Percentiles rank a stretch among this genome's conserved stretches.
These are phyloP conservation scores for Cephus pygmeus DNA, from an alignment of 2,888 invertebrate species.

Conservation along the genomic window DNA sequence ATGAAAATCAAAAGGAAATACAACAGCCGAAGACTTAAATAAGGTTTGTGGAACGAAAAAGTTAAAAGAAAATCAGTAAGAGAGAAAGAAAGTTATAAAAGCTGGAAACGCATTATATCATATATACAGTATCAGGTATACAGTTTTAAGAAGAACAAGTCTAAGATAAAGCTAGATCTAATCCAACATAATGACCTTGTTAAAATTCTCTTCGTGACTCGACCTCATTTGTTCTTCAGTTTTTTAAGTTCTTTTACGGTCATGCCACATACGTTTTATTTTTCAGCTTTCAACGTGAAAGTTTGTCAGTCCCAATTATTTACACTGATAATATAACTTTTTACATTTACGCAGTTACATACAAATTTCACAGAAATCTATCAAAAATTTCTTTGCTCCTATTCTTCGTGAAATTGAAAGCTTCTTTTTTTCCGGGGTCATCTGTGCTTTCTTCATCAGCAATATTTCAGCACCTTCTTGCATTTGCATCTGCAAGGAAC, in stretches of 20 bases:
- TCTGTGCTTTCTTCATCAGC: not conserved
- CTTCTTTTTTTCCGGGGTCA: not conserved
- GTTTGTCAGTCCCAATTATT: not conserved
- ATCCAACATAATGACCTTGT: no score
- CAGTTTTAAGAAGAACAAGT: no score
- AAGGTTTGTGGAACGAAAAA: not conserved
- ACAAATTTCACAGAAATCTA: not conserved
- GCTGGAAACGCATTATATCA: no score
- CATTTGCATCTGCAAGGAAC: not conserved
- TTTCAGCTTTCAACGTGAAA: not conserved
- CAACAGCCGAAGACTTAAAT: not conserved
- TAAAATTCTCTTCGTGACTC: no score
- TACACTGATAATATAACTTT: not conserved
- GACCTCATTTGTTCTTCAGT: no score
- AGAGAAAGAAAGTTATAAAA: no score
- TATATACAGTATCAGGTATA: no score
- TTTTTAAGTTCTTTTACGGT: no score
- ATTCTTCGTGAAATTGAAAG: not conserved
- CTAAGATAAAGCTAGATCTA: no score
- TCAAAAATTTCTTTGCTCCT: not conserved
- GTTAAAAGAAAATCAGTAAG: no score
- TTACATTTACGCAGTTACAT: no score
- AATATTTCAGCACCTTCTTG: not conserved
- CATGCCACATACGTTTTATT: no score
- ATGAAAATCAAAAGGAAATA: not conserved